Conservation (phyloP, 2,113 vertebrate genomes). For the Camelus bactrianus region DNA sequence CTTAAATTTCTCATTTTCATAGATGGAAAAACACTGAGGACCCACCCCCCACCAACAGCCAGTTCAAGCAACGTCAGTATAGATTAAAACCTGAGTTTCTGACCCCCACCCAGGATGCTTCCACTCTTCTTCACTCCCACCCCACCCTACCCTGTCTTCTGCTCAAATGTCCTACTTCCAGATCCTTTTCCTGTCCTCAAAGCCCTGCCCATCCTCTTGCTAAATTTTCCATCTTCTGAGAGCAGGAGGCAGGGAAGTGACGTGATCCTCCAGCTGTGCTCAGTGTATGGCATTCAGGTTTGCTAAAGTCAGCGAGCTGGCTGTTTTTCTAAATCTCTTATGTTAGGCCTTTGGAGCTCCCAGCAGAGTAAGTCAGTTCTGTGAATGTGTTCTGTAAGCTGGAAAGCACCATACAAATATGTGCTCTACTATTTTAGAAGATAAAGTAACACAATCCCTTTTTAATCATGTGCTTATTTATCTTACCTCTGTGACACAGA, state of each 20-base stretch:
- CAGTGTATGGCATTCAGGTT: constrained; percentile 51
- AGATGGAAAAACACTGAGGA: neutral
- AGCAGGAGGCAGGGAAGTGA: constrained; percentile 58
- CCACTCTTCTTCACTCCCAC: neutral
- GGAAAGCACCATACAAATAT: constrained; percentile 68
- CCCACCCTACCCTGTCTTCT: neutral
- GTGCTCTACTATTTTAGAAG: constrained; percentile 64
- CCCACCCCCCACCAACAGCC: neutral
- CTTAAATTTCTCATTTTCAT: constrained; percentile 46
- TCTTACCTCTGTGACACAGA: constrained; percentile 46
- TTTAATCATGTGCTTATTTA: constrained; percentile 14
- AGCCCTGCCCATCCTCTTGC: constrained; percentile 55
- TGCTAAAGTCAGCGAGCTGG: constrained; percentile 62
- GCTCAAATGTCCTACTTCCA: constrained; percentile 71
- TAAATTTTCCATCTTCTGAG: constrained; percentile 68
- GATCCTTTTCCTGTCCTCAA: neutral
- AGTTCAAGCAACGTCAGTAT: neutral
- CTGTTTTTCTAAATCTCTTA: constrained; percentile 58
- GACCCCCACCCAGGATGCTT: neutral
- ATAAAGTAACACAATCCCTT: constrained; percentile 61
- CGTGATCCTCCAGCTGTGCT: constrained; percentile 68
- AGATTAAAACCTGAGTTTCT: constrained; percentile 27
- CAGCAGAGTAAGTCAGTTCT: constrained; percentile 70
- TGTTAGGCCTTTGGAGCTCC: constrained; percentile 70
- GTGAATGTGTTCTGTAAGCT: constrained; percentile 74